These are phyloP conservation scores for Sarcophaga caerulescens DNA, from an alignment of 2,888 invertebrate genomes.

Conservation along the genomic window DNA sequence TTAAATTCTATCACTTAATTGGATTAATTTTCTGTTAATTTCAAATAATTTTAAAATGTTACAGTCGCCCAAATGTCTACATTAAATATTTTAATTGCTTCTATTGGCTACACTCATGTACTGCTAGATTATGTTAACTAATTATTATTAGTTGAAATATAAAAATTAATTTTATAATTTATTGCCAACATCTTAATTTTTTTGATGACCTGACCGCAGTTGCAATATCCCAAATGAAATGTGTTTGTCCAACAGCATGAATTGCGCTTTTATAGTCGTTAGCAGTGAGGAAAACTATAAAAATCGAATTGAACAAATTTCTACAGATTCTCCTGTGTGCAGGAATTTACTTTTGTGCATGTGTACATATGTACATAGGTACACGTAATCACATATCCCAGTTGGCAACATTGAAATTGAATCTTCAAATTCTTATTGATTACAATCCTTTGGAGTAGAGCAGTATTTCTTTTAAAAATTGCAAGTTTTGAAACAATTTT, in stretches of 20 bases:
- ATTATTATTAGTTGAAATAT: no score
- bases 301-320: slow-evolving; percentile 10
- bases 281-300: slow-evolving; percentile 42
- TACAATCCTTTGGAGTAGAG: no score
- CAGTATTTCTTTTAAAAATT: no score
- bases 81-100: no score
- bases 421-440: no score
- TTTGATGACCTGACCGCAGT: neutral
- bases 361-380: neutral
- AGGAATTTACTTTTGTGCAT: neutral
- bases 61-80: no score
- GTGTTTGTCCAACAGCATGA: slow-evolving; percentile 14
- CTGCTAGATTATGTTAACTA: no score
- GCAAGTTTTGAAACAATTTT: no score
- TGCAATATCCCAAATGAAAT: slow-evolving; percentile 18
- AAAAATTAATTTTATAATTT: slow-evolving; percentile 2
- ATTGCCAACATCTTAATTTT: slow-evolving; percentile 5
- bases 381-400: neutral
- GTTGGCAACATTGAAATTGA: neutral
- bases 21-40: no score
- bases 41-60: no score
- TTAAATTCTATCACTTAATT: no score
- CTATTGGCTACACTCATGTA: no score
- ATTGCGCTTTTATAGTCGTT: slow-evolving; percentile 36
- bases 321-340: neutral